phyloP scores from a whole-genome alignment of 1,140 invertebrate genomes.

The Stratiolaelaps scimitus region DNA sequence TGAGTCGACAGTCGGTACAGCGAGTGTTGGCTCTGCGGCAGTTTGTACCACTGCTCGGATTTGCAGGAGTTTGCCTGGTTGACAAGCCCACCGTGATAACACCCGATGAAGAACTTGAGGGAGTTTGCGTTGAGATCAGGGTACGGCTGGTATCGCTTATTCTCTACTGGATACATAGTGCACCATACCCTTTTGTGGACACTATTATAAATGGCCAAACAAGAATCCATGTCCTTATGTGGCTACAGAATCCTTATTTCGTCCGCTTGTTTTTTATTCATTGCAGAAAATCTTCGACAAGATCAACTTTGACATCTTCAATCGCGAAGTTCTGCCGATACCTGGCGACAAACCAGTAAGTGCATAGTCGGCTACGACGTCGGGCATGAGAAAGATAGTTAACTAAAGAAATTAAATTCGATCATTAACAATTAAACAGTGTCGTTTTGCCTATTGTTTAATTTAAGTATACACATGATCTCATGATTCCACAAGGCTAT shows the following conservation, averaged over 20 bases:
- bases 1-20: constrained; percentile 11
- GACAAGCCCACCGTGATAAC: constrained; percentile 56
- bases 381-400: too few species aligned
- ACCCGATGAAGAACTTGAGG: constrained; percentile 62
- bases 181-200: too few species aligned
- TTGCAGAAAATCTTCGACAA: constrained; percentile 27
- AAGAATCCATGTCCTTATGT: neutral
- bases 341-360: neutral
- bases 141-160: constrained; percentile 41
- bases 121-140: constrained; percentile 62
- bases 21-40: constrained; percentile 20
- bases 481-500: too few species aligned
- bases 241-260: constrained; percentile 9
- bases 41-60: constrained; percentile 53
- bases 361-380: neutral
- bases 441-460: too few species aligned
- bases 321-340: neutral
- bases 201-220: too few species aligned
- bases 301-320: constrained; percentile 25
- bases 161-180: too few species aligned
- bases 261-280: too few species aligned
- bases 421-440: too few species aligned
- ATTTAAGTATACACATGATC: too few species aligned
- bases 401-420: too few species aligned
- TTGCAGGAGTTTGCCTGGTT: constrained; percentile 59